Conservation (phyloP, 1,140 invertebrate genomes). For the Musca domestica region DNA sequence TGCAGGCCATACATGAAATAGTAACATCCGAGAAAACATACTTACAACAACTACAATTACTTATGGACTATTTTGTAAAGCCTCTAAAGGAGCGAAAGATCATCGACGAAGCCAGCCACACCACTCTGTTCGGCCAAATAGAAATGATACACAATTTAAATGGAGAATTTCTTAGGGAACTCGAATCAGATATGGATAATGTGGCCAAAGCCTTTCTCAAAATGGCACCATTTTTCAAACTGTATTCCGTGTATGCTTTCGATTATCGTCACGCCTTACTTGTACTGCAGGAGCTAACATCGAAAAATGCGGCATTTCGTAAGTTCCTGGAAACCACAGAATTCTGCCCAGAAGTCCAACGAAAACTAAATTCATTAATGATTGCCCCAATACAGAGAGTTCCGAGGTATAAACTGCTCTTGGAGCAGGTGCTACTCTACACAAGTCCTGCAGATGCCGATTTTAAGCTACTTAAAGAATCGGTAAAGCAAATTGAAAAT, state of each 20-base stretch:
- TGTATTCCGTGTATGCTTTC: conserved; percentile 76
- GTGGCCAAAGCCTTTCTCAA: conserved; percentile 67
- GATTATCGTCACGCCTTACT: conserved; percentile 66
- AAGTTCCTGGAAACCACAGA: conserved; percentile 66
- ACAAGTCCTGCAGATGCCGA: conserved; percentile 63
- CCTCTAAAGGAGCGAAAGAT: conserved; percentile 63
- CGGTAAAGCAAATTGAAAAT: conserved; percentile 65
- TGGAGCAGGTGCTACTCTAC: conserved; percentile 67
- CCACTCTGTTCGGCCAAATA: conserved; percentile 68
- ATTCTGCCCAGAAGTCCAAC: conserved; percentile 67
- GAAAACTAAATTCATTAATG: conserved; percentile 67
- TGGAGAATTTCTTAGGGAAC: conserved; percentile 64
- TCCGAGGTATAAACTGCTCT: conserved; percentile 70
- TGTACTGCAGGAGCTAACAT: conserved; percentile 60
- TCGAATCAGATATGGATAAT: conserved; percentile 62
- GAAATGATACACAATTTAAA: conserved; percentile 72
- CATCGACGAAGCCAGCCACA: conserved; percentile 59
- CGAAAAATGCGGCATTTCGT: conserved; percentile 60
- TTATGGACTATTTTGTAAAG: conserved; percentile 69
- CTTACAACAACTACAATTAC: conserved; percentile 65
- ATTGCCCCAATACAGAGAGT: conserved; percentile 76
- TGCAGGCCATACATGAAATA: conserved; percentile 65
- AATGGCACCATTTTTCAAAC: conserved; percentile 73
- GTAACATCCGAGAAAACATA: conserved; percentile 72
- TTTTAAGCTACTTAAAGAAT: conserved; percentile 61